Conservation (phyloP, 2,888 invertebrate genomes). For the Apodemia duryi region DNA sequence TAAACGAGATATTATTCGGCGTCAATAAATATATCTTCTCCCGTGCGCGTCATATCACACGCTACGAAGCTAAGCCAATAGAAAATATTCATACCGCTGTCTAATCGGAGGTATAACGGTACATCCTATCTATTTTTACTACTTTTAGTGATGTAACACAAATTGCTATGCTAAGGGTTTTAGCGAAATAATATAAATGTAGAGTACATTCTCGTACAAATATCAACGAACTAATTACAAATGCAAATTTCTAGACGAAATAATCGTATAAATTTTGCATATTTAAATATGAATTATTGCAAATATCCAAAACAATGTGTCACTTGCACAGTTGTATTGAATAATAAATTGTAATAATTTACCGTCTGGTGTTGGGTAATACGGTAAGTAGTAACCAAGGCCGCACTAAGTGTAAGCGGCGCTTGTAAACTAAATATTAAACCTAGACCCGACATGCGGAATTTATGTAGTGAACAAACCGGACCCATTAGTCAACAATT, state of each 20-base stretch:
- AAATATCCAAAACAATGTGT: slow-evolving; percentile 11
- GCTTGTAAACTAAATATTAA: slow-evolving; percentile 2
- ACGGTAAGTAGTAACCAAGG: slow-evolving; percentile 2
- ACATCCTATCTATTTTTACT: too few species aligned
- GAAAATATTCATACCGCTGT: too few species aligned
- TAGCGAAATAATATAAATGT: too few species aligned
- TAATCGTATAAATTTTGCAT: slow-evolving; percentile 7
- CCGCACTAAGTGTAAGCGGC: slow-evolving; percentile 2
- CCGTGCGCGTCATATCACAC: too few species aligned
- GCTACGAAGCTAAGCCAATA: too few species aligned
- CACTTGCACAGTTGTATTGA: background rate
- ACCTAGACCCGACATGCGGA: slow-evolving; percentile 1
- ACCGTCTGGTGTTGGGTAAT: slow-evolving; percentile 1
- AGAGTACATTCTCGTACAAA: too few species aligned
- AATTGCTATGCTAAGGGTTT: too few species aligned
- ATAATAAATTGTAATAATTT: slow-evolving; percentile 7
- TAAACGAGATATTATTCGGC: too few species aligned
- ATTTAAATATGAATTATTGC: background rate
- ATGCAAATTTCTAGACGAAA: background rate
- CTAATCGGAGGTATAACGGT: too few species aligned
- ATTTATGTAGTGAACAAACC: slow-evolving; percentile 2
- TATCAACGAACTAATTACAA: too few species aligned
- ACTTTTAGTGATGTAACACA: too few species aligned
- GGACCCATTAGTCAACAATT: background rate
- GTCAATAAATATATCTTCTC: too few species aligned